phyloP scores from a whole-genome alignment of 2,888 invertebrate species.

The Lacanobia wlatinum region DNA sequence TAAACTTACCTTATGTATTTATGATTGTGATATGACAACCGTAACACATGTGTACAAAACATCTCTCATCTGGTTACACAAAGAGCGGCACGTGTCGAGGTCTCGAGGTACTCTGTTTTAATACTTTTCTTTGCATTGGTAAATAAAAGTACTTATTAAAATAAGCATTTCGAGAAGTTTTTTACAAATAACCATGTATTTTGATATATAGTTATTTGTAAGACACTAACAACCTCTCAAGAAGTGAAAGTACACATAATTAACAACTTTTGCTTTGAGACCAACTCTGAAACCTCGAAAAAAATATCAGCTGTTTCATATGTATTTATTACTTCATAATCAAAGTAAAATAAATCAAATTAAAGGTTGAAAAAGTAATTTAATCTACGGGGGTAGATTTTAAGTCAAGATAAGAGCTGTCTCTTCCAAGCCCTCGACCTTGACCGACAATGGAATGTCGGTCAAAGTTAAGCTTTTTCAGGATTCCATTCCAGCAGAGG shows the following conservation, averaged over 20 bases:
- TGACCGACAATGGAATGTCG: constrained; percentile 52
- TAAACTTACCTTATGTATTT: background rate
- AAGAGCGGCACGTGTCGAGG: background rate
- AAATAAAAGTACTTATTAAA: too few relatives aligned
- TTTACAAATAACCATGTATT: too few relatives aligned
- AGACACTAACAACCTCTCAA: too few relatives aligned
- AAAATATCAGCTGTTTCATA: too few relatives aligned
- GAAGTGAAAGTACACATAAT: too few relatives aligned
- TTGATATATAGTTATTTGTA: too few relatives aligned
- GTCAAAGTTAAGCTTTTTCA: constrained; percentile 54
- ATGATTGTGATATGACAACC: constrained; percentile 5
- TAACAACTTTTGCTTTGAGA: too few relatives aligned
- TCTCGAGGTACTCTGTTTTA: constrained; percentile 14
- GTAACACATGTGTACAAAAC: background rate
- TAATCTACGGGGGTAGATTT: constrained; percentile 37
- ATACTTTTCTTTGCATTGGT: constrained; percentile 11
- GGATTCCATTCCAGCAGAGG: constrained; percentile 31
- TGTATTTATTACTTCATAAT: background rate
- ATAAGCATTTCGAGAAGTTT: too few relatives aligned
- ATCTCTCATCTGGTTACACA: background rate
- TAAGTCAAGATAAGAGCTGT: constrained; percentile 35
- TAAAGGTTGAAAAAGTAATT: constrained; percentile 40
- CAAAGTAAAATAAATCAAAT: constrained; percentile 27
- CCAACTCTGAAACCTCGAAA: too few relatives aligned
- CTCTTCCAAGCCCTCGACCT: constrained; percentile 33